These are phyloP conservation scores for Napeogenes inachia DNA, from an alignment of 2,888 invertebrate genomes.

Conservation along the genomic window DNA sequence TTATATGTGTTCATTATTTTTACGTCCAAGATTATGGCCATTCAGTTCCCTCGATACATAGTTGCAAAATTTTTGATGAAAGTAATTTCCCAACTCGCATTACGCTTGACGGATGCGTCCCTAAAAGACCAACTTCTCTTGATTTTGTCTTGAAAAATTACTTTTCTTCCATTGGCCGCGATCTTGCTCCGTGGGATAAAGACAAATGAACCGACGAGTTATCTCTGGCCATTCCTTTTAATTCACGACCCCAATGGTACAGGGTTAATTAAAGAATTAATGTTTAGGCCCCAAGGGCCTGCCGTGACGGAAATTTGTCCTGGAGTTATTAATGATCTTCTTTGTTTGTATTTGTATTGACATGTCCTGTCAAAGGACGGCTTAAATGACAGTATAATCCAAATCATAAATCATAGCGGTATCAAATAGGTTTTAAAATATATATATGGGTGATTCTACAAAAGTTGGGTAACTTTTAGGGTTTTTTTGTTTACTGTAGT, in stretches of 20 bases:
- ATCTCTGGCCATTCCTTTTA: slow-evolving; percentile 63
- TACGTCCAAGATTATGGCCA: too few species aligned
- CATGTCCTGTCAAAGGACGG: slow-evolving; percentile 7
- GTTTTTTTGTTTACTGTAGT: too few species aligned
- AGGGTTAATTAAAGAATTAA: slow-evolving; percentile 69
- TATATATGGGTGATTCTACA: too few species aligned
- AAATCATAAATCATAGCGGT: background rate
- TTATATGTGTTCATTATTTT: too few species aligned
- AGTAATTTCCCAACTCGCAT: background rate
- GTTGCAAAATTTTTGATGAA: slow-evolving; percentile 1
- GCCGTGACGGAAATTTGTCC: slow-evolving; percentile 57
- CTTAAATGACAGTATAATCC: background rate
- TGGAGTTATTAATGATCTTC: slow-evolving; percentile 41
- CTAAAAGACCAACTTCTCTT: slow-evolving; percentile 13
- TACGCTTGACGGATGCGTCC: slow-evolving; percentile 1
- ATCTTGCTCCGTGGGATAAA: slow-evolving; percentile 43
- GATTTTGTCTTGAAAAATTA: slow-evolving; percentile 26
- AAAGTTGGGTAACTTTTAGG: too few species aligned
- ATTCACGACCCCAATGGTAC: slow-evolving; percentile 54
- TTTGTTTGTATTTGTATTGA: slow-evolving; percentile 15
- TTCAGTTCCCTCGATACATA: background rate
- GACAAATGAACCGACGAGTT: slow-evolving; percentile 57
- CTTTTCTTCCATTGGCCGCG: slow-evolving; percentile 31
- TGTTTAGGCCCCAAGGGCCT: slow-evolving; percentile 39
- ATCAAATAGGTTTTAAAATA: too few species aligned